Percentiles rank a stretch among this genome's conserved stretches.
Evolutionary conservation across 1,140 invertebrate species (phyloP).

Genomic region (Notospermus geniculatus): DNA sequence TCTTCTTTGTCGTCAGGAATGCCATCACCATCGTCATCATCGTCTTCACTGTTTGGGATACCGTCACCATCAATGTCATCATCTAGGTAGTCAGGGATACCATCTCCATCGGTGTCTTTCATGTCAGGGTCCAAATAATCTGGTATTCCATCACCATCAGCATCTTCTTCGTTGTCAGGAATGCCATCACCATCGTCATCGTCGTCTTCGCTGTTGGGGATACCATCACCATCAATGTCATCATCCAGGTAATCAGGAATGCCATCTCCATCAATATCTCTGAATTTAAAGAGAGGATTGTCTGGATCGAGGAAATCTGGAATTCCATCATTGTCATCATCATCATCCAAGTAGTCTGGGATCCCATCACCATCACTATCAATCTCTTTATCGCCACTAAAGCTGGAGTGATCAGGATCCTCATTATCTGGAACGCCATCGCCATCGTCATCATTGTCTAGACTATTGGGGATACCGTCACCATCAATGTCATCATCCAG

Average conservation of each 20-base stretch:
- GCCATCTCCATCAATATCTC: constrained; percentile 34
- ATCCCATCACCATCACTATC: constrained; percentile 19
- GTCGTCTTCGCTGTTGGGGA: constrained; percentile 34
- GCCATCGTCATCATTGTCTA: constrained; percentile 21
- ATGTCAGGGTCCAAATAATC: constrained; percentile 22
- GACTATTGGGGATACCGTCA: constrained; percentile 33
- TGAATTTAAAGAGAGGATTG: constrained; percentile 31
- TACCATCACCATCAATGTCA: constrained; percentile 38
- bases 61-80: constrained; percentile 19
- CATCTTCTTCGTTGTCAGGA: constrained; percentile 37
- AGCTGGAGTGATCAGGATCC: constrained; percentile 35
- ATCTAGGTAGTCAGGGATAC: constrained; percentile 21
- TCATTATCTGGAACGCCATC: constrained; percentile 25
- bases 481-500: constrained; percentile 39
- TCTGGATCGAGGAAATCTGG: constrained; percentile 35
- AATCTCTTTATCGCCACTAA: constrained; percentile 17
- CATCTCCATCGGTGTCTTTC: constrained; percentile 28
- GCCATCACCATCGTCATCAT: constrained; percentile 28
- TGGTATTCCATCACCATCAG: constrained; percentile 46
- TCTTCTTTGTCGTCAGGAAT: constrained; percentile 26
- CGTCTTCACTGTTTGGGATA: constrained; percentile 18
- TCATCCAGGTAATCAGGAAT: constrained; percentile 31
- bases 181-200: constrained; percentile 45
- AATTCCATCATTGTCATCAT: constrained; percentile 23
- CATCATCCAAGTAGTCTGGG: constrained; percentile 23